Conservation (phyloP, 2,797 vertebrate genomes). For the Peromyscus nudipes region DNA sequence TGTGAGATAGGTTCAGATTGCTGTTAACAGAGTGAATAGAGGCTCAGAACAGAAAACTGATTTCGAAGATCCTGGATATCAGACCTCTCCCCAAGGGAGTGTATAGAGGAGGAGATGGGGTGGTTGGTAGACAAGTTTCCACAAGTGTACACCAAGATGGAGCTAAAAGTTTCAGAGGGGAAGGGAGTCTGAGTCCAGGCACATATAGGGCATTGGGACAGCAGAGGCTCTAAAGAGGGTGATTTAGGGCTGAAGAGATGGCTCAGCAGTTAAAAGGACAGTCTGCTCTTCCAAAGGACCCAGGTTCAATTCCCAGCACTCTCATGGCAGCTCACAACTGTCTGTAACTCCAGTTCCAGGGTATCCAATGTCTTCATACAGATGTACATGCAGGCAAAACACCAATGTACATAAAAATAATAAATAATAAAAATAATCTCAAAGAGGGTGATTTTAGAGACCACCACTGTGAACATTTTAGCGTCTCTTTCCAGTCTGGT, state of each 20-base stretch:
- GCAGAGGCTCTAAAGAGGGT: not conserved
- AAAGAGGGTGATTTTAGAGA: not conserved
- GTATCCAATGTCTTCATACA: no score
- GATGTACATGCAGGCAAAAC: no score
- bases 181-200: no score
- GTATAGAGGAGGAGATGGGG: no score
- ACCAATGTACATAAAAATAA: no score
- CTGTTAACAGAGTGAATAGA: not conserved
- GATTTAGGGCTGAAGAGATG: not conserved
- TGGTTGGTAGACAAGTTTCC: accelerated
- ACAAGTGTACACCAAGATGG: not conserved
- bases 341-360: no score
- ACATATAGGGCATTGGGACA: not conserved
- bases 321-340: no score
- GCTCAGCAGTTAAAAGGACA: no score
- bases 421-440: not conserved
- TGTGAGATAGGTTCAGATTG: no score
- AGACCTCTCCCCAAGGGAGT: not conserved
- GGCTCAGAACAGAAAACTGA: not conserved
- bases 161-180: not conserved
- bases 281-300: no score
- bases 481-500: not conserved
- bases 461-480: not conserved
- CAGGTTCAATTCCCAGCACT: no score
- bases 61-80: no score